Base-by-base conservation (phyloP, 2,888 invertebrate genomes). In the Noctua fimbriata region DNA sequence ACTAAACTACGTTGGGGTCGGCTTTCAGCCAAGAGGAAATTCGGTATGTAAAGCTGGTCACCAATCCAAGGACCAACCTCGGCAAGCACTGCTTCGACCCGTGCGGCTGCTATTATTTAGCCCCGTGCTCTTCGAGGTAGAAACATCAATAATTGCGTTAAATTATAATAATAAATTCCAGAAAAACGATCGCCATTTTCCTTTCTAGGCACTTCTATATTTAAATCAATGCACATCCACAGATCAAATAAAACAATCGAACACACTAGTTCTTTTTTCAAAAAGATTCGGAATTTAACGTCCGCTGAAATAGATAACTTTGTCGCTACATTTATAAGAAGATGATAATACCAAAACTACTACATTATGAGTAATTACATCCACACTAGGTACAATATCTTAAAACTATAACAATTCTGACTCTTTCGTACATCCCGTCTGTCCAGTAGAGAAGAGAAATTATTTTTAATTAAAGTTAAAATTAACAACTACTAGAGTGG, bases 381-480 rank as follows among this genome's bases (percentile, higher is more conserved):
- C 18, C 32, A 47, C 32, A 63, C 10, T 44, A 44, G 5, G 6
- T 18, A n/a, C n/a, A 49, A 21, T 67, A 44, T 52, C 5, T 32
- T 80, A 65, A 49, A 55, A 69, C 52, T 73, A 70, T 76, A n/a
- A 47, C 2, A n/a, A 24, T 21, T 44, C 36, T 24, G 60, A 78
- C 80, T 66, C 10, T 14, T 85, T 90, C 78, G 55, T 80, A 82
- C 66, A 85, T 89, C 88, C 36, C 36, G 74, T 82, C 76, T 87
- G 87, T 88, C 89, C 89, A 90, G 81, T 87, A 72, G 87, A 72
- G 76, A 77, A 79, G 90, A 90, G 91, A 90, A 91, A 92, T 92
- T 91, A 93, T 92, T 92, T 93, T 92, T 92, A 92, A 93, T 93
- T 92, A 92, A 91, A 91, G 83, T 89, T 90, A 83, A 91, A 91